Evolutionary conservation across 2,888 invertebrate genomes (phyloP).

Genomic region (Ganaspis brasiliensis): DNA sequence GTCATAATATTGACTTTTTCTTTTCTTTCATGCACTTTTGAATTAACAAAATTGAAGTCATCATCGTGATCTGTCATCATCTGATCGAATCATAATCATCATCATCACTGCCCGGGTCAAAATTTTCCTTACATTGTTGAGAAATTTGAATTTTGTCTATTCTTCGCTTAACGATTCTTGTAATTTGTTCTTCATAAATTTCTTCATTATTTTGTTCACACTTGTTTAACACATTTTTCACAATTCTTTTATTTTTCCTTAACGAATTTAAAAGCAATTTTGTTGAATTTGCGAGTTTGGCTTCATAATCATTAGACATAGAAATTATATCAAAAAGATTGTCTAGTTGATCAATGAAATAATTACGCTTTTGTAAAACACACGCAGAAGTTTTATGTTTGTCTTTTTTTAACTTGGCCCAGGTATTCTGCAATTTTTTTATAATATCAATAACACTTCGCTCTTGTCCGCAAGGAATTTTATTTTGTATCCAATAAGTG

Average conservation of each 20-base stretch:
- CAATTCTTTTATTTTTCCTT: background rate
- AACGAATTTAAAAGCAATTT: background rate
- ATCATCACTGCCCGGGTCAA: too few relatives aligned
- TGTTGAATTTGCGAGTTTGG: background rate
- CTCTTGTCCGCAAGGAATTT: constrained; percentile 1
- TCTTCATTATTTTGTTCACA: background rate
- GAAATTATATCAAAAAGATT: constrained; percentile 24
- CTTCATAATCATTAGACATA: background rate
- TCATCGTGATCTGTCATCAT: too few relatives aligned
- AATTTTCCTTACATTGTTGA: background rate
- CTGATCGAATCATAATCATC: too few relatives aligned
- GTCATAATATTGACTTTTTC: constrained; percentile 10
- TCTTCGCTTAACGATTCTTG: background rate
- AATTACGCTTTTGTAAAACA: background rate
- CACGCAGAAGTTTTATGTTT: background rate
- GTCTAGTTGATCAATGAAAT: background rate
- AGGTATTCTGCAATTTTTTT: too few relatives aligned
- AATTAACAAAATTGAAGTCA: background rate
- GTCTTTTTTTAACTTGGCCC: constrained; percentile 4
- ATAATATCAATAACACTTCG: constrained; percentile 4
- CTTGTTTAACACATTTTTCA: background rate
- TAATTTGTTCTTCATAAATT: background rate
- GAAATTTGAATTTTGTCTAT: too few relatives aligned
- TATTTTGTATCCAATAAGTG: background rate
- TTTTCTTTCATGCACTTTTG: background rate